These are phyloP conservation scores for Protophormia terraenovae DNA, from an alignment of 2,888 invertebrate genomes.

Conservation along the genomic window DNA sequence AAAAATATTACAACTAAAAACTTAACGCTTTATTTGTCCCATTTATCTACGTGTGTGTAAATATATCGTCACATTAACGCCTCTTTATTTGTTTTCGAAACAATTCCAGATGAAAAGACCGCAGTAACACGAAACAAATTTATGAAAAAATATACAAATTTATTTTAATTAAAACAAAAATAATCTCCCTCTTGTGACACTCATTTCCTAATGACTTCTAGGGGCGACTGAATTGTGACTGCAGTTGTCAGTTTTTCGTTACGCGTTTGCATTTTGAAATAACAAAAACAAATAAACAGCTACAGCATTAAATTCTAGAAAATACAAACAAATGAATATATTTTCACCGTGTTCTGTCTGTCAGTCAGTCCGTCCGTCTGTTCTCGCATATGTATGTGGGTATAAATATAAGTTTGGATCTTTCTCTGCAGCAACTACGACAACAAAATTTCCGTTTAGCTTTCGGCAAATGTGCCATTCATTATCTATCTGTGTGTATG, in stretches of 20 bases:
- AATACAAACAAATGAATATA: neutral
- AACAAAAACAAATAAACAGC: slow-evolving; percentile 20
- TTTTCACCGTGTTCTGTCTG: neutral
- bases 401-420: neutral
- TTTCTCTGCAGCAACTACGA: slow-evolving; percentile 24
- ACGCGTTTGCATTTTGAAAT: slow-evolving; percentile 48
- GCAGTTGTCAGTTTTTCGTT: slow-evolving; percentile 54
- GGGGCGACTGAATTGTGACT: slow-evolving; percentile 1
- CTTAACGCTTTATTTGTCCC: neutral
- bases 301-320: neutral
- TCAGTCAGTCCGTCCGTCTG: too few relatives aligned
- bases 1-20: neutral
- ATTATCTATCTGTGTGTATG: slow-evolving; percentile 2
- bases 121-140: neutral
- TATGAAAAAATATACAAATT: slow-evolving; percentile 50
- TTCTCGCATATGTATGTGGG: too few relatives aligned
- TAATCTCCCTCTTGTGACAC: slow-evolving; percentile 62
- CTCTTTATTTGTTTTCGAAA: slow-evolving; percentile 36
- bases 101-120: slow-evolving; percentile 15
- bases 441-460: slow-evolving; percentile 63
- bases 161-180: slow-evolving; percentile 66
- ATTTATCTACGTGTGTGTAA: slow-evolving; percentile 1
- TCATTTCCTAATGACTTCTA: slow-evolving; percentile 61
- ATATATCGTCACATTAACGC: slow-evolving; percentile 33
- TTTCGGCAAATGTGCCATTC: slow-evolving; percentile 46